Conservation (phyloP, 2,113 vertebrate species). For the Lepus europaeus region DNA sequence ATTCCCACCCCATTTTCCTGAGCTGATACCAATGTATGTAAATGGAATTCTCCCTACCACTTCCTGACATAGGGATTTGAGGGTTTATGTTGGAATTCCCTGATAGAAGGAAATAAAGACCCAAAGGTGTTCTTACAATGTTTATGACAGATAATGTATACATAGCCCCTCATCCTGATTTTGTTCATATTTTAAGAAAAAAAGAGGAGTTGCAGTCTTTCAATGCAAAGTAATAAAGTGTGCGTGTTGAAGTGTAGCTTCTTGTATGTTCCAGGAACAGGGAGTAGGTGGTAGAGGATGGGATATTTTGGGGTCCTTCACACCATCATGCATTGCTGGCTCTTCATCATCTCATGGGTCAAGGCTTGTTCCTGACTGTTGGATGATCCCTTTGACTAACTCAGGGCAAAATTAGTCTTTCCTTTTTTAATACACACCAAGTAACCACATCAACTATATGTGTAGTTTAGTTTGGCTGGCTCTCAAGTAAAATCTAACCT, state of each 20-base stretch:
- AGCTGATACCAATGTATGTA: background rate
- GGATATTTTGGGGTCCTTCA: background rate
- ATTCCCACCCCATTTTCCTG: background rate
- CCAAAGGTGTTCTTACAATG: too few relatives aligned
- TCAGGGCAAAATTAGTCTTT: background rate
- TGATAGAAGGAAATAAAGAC: background rate
- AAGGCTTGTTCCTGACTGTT: background rate
- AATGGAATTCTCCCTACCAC: too few relatives aligned
- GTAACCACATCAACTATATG: background rate
- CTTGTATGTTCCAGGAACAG: background rate
- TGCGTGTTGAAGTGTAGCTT: background rate
- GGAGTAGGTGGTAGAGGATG: background rate
- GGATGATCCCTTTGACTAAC: background rate
- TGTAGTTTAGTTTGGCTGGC: background rate
- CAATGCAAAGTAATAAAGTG: background rate
- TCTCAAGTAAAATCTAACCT: background rate
- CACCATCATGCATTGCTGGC: accelerated
- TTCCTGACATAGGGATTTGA: background rate
- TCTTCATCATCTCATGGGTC: background rate
- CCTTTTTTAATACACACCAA: background rate
- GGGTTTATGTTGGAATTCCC: background rate
- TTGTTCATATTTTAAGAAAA: background rate
- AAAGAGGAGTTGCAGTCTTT: background rate
- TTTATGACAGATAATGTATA: background rate
- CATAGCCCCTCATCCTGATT: background rate